Evolutionary conservation across 2,888 invertebrate genomes (phyloP).

Genomic region (Mesodorylaimus sp.): DNA sequence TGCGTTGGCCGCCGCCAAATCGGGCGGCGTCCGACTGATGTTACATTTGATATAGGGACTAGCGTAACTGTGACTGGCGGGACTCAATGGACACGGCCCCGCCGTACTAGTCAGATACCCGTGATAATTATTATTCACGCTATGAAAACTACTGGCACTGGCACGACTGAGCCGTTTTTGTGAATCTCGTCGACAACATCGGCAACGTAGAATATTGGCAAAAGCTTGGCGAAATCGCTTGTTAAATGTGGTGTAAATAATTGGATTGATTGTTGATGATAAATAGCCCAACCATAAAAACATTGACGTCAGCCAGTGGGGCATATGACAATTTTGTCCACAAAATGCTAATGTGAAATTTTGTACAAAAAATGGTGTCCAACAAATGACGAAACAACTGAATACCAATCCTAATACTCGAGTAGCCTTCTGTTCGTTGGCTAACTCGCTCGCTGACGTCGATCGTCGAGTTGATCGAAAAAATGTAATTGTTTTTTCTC

Average conservation of each 20-base stretch:
- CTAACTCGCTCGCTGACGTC: slow-evolving; percentile 15
- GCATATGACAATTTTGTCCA: slow-evolving; percentile 45
- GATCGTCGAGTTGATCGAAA: too few relatives aligned
- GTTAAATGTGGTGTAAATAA: slow-evolving; percentile 87
- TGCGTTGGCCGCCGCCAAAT: too few relatives aligned
- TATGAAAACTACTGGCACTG: too few relatives aligned
- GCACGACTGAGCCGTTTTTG: too few relatives aligned
- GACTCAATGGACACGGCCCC: too few relatives aligned
- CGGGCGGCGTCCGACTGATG: too few relatives aligned
- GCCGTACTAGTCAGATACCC: too few relatives aligned
- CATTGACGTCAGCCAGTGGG: slow-evolving; percentile 53
- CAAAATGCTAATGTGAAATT: slow-evolving; percentile 68
- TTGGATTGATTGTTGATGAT: slow-evolving; percentile 81
- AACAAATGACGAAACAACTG: slow-evolving; percentile 75
- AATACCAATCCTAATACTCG: slow-evolving; percentile 84
- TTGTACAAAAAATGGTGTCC: slow-evolving; percentile 85
- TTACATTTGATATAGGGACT: too few relatives aligned
- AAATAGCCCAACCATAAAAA: slow-evolving; percentile 84
- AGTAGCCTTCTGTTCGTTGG: slow-evolving; percentile 67
- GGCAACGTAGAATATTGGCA: slow-evolving; percentile 12
- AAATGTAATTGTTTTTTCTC: too few relatives aligned
- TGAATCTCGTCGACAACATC: too few relatives aligned
- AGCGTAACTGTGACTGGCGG: too few relatives aligned
- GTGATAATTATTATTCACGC: too few relatives aligned
- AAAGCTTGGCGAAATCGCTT: slow-evolving; percentile 78